Evolutionary conservation across 2,797 vertebrate species (phyloP).

Genomic region (Monodelphis domestica): DNA sequence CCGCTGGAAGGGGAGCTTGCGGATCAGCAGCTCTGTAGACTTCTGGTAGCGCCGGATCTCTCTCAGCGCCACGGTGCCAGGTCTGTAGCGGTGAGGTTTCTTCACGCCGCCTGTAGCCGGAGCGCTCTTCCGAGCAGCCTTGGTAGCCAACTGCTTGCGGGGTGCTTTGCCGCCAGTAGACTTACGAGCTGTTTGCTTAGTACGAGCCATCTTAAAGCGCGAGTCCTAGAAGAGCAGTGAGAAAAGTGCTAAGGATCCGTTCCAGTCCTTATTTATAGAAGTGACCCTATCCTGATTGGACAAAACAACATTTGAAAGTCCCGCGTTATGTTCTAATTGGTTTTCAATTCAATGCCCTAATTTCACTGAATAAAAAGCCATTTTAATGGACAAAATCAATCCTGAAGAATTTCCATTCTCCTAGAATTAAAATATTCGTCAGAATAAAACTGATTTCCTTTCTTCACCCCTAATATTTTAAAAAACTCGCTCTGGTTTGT

Average conservation of each 20-base stretch:
- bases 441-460: background rate
- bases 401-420: background rate
- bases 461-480: background rate
- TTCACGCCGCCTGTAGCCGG: constrained; percentile 93
- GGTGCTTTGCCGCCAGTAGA: constrained; percentile 93
- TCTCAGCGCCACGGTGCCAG: constrained; percentile 91
- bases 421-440: background rate
- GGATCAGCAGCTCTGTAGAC: constrained; percentile 93
- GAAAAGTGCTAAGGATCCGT: background rate
- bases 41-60: constrained; percentile 95
- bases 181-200: constrained; percentile 92
- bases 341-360: background rate
- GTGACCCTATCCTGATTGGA: background rate
- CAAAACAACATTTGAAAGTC: background rate
- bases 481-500: background rate
- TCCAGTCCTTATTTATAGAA: background rate
- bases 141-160: constrained; percentile 92
- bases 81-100: too few relatives aligned
- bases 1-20: constrained; percentile 93
- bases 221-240: too few relatives aligned
- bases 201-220: constrained; percentile 90
- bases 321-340: background rate
- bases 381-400: background rate
- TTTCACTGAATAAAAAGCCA: background rate
- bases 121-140: constrained; percentile 93